Evolutionary conservation across 2,888 invertebrate genomes (phyloP).

Genomic region (Caenorhabditis zanzibari): DNA sequence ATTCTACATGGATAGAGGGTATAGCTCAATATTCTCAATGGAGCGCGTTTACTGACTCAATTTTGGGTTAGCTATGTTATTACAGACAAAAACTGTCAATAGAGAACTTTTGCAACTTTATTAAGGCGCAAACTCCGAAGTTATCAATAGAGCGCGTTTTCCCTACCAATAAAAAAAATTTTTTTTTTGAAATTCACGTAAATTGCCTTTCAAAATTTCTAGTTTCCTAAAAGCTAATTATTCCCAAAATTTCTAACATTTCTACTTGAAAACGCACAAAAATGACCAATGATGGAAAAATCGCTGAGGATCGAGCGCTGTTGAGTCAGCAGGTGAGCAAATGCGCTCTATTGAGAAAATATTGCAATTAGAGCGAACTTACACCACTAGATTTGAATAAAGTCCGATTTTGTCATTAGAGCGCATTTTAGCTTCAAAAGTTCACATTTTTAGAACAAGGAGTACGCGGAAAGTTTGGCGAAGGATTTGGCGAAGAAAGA

Average conservation of each 20-base stretch:
- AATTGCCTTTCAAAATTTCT: neutral
- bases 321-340: slow-evolving; percentile 45
- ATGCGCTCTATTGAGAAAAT: neutral
- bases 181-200: neutral
- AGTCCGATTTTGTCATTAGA: neutral
- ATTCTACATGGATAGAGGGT: neutral
- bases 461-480: slow-evolving; percentile 71
- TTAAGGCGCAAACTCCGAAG: no score
- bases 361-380: neutral
- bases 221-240: neutral
- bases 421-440: neutral
- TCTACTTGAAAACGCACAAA: neutral
- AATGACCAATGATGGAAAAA: slow-evolving; percentile 28
- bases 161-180: neutral
- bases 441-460: slow-evolving; percentile 62
- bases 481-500: slow-evolving; percentile 68
- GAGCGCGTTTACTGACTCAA: neutral
- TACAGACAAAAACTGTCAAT: no score
- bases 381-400: slow-evolving; percentile 6
- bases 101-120: neutral
- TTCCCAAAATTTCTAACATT: slow-evolving; percentile 17
- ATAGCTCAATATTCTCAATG: neutral
- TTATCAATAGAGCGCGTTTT: neutral
- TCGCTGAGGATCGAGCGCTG: slow-evolving; percentile 45
- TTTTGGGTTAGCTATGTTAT: no score